phyloP scores from a whole-genome alignment of 2,888 invertebrate species.

The Diadegma fenestrale region DNA sequence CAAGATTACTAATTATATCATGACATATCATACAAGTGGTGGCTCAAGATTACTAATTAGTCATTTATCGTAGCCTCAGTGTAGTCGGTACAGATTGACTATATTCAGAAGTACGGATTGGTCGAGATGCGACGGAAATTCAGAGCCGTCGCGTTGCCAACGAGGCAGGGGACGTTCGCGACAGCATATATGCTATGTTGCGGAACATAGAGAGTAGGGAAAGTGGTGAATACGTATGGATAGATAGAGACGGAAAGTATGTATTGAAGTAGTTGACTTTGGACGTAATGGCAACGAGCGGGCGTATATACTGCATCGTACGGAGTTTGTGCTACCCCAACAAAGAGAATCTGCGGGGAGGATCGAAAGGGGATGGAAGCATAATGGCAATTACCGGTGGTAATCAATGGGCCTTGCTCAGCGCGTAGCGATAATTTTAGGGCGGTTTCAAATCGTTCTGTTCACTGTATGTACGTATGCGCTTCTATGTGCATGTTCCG shows the following conservation, averaged over 20 bases:
- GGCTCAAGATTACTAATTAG: background rate
- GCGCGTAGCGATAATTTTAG: constrained; percentile 80
- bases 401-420: constrained; percentile 80
- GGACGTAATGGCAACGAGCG: constrained; percentile 61
- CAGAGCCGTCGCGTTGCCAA: constrained; percentile 13
- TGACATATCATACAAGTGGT: background rate
- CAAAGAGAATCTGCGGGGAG: constrained; percentile 52
- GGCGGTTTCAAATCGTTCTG: constrained; percentile 72
- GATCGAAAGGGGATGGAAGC: constrained; percentile 65
- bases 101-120: constrained; percentile 32
- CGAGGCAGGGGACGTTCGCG: background rate
- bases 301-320: constrained; percentile 42
- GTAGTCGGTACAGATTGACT: constrained; percentile 3
- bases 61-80: background rate
- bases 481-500: constrained; percentile 38
- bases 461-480: background rate
- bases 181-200: background rate
- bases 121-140: constrained; percentile 51
- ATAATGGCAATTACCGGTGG: constrained; percentile 79
- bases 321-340: constrained; percentile 49
- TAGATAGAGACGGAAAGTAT: constrained; percentile 28
- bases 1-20: constrained; percentile 2
- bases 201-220: background rate
- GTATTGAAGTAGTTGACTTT: constrained; percentile 70
- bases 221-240: constrained; percentile 24